These are phyloP conservation scores for Phocoena sinus DNA, from an alignment of 2,113 vertebrate species.

Conservation along the genomic window DNA sequence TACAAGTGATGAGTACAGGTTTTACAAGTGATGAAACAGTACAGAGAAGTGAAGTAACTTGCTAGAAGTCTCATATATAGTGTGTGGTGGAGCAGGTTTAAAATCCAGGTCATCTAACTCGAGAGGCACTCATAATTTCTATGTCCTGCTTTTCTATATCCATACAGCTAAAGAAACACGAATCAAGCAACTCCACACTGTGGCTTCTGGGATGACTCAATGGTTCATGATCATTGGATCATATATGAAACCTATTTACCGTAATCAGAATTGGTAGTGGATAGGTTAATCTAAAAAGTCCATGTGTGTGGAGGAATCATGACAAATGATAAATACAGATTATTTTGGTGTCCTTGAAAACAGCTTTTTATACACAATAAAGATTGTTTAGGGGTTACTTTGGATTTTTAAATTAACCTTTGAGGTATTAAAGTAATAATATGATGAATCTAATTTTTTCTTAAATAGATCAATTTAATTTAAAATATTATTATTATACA, in stretches of 20 bases:
- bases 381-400: background rate
- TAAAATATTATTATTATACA: background rate
- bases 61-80: background rate
- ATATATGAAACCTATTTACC: background rate
- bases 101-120: background rate
- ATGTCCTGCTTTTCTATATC: background rate
- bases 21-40: background rate
- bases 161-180: background rate
- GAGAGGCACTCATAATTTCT: background rate
- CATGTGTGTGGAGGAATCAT: background rate
- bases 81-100: background rate
- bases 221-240: background rate
- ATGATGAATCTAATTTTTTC: background rate
- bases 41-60: background rate
- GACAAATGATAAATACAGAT: background rate
- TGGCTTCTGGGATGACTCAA: background rate
- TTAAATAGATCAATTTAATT: background rate
- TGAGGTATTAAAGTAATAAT: slow-evolving; percentile 3
- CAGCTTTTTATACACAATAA: background rate
- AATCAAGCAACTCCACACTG: background rate
- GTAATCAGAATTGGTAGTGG: background rate
- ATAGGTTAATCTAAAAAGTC: background rate
- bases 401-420: slow-evolving; percentile 26
- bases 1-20: background rate
- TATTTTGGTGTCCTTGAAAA: background rate